phyloP scores from a whole-genome alignment of 2,113 vertebrate genomes.

The Caretta caretta region DNA sequence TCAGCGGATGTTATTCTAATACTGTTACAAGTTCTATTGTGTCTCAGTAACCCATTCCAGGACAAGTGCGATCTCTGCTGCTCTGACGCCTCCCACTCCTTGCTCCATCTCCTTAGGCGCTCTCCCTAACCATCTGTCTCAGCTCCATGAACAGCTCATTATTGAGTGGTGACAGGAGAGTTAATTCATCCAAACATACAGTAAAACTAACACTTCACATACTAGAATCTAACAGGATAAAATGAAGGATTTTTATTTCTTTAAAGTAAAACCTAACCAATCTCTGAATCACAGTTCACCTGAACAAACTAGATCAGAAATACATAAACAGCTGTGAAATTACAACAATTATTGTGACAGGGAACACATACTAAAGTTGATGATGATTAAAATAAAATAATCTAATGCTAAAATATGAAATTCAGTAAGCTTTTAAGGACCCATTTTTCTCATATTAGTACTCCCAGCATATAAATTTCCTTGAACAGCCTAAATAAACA shows the following conservation, averaged over 20 bases:
- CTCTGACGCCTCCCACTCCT: conserved; percentile 32
- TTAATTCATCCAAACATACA: conserved; percentile 44
- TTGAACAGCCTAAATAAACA: background rate
- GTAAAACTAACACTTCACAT: background rate
- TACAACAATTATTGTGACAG: background rate
- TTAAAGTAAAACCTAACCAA: background rate
- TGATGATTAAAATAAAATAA: background rate
- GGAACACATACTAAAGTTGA: background rate
- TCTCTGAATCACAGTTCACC: background rate
- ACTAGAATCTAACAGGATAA: background rate
- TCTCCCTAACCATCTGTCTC: conserved; percentile 50
- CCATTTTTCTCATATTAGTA: background rate
- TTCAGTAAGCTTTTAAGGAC: background rate
- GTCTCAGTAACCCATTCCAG: conserved; percentile 5
- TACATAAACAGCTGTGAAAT: background rate
- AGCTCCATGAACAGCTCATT: background rate
- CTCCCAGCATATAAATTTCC: background rate
- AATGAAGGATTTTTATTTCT: background rate
- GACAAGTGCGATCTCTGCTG: conserved; percentile 9
- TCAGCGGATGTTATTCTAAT: conserved; percentile 10
- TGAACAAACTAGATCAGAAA: background rate
- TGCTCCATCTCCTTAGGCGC: background rate
- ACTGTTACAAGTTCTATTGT: conserved; percentile 21
- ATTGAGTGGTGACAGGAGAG: conserved; percentile 8
- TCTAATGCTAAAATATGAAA: background rate